Base-by-base conservation (phyloP, 2,797 vertebrate genomes). In the Urosaurus nigricauda region DNA sequence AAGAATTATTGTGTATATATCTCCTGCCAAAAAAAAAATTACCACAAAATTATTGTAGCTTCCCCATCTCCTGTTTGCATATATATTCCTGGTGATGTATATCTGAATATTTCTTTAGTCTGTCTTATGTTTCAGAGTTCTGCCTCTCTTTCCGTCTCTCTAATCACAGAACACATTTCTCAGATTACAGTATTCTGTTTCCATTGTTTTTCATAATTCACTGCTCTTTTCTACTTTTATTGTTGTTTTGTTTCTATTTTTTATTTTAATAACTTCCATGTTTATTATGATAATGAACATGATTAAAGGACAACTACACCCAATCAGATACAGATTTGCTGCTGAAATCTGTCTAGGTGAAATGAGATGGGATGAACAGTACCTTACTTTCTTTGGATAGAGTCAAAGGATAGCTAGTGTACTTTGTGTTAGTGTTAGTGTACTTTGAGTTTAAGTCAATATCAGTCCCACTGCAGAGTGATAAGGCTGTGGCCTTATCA, bases 31-130 rank as follows among this genome's bases (percentile, higher is more conserved):
- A 85, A 90, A 53, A 82, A 21, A 81, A 74, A 75, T 75, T 65
- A 58, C 35, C 58, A 85, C 43, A 68, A 80, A 56, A 12, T 90
- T 90, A 85, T 26, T 43, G 35, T 56, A 37, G 53, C 37, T 87
- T 26, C 13, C 7, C 24, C 7, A 1, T 70, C n/a, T 87, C 51
- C 65, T 5, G 0, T 32, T 71, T 89, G 58, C 40, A 87, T 88
- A 6, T 17, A 86, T 88, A 80, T 92, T n/a, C 83, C 79, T 78
- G 80, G 47, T 26, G 91, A 75, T 89, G 8, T 51, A 81, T 89
- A 89, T 32, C 75, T 81, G 47, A 9, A 3, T 9, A 58, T 2
- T 21, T 51, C 37, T 91, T 89, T 90, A 32, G 2, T 74, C 78
- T 63, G 77, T 81, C 78, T 74, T 85, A 85, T 40, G 17, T 85